Evolutionary conservation across 2,888 invertebrate genomes (phyloP), one percentile per base, ranked within the genome.

Genomic region (Gisinianus flammeolus): DNA sequence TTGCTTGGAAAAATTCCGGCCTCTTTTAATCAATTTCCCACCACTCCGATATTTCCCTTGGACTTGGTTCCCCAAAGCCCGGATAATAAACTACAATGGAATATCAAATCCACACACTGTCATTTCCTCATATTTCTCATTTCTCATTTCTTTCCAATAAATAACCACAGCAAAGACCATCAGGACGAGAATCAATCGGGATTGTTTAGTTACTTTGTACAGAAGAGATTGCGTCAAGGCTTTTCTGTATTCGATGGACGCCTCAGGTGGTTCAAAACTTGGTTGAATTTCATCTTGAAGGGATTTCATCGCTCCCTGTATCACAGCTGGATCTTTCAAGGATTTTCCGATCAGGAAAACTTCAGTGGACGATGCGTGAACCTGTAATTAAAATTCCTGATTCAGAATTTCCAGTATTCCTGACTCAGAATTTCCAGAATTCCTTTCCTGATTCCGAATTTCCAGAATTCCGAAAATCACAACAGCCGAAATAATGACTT

Each of bases 1-100:
- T 86, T 94, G 93, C 6, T 88, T 88, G 0, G 92, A 94, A 24
- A 89, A 89, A 0, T 93, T 94, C 1, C 91, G 86, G 0, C 88
- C 89, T 52, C 94, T 89, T 77, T 90, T 88, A 2, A 93, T 86
- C 1, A 89, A 85, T 2, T 87, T 86, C 0, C 90, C 91, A 0
- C 93, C 93, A 69, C 90, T 91, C n/a, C n/a, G 8, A 56, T 19
- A 56, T n/a, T 56, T 8, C 56, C 19, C 12, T 4, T 10, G 10
- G n/a, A n/a, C 56, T 56, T 56, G 10, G 4, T 10, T 19, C 8
- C 56, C 56, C 12, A 56, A 19, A 8, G 19, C n/a, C 4, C 56
- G 56, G 56, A 56, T 4, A 19, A 56, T 56, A 56, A 56, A 56
- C 56, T 56, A 56, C 19, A 56, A 56, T 5, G 19, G 4, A 56